Evolutionary conservation across 1,140 invertebrate species (phyloP).

Genomic region (Pomacea maculata): DNA sequence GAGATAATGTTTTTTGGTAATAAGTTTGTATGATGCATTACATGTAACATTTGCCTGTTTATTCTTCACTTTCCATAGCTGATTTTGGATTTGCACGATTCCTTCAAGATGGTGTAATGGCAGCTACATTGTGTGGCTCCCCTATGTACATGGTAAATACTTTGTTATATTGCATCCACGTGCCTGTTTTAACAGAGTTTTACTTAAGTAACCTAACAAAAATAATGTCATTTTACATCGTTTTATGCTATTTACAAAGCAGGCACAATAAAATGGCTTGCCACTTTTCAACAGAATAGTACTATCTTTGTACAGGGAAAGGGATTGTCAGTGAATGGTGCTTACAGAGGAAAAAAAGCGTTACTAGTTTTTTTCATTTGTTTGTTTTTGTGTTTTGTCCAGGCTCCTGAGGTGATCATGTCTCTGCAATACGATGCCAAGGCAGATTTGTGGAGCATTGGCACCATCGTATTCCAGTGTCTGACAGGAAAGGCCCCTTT

Average conservation of each 20-base stretch:
- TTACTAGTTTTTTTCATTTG: neutral
- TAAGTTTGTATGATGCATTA: too few species aligned
- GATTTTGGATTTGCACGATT: slow-evolving; percentile 99
- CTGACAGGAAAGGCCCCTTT: slow-evolving; percentile 98
- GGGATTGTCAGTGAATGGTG: neutral
- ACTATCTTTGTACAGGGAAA: neutral
- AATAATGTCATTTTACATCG: too few species aligned
- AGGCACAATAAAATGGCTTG: neutral
- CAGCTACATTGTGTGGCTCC: slow-evolving; percentile 97
- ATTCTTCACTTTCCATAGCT: slow-evolving; percentile 70
- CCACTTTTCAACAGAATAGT: neutral
- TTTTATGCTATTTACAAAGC: neutral
- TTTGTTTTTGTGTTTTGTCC: slow-evolving; percentile 28
- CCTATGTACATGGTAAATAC: slow-evolving; percentile 97
- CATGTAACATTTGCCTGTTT: too few species aligned
- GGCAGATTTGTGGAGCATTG: slow-evolving; percentile 98
- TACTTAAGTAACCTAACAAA: too few species aligned
- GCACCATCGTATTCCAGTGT: slow-evolving; percentile 99
- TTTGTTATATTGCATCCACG: neutral
- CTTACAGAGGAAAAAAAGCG: neutral
- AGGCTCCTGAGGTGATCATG: slow-evolving; percentile 99
- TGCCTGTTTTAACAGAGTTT: too few species aligned
- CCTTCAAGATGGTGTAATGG: slow-evolving; percentile 98
- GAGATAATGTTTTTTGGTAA: too few species aligned
- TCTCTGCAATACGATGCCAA: slow-evolving; percentile 98